Evolutionary conservation across 1,140 invertebrate genomes (phyloP).

Genomic region (Epicauta chinensis): DNA sequence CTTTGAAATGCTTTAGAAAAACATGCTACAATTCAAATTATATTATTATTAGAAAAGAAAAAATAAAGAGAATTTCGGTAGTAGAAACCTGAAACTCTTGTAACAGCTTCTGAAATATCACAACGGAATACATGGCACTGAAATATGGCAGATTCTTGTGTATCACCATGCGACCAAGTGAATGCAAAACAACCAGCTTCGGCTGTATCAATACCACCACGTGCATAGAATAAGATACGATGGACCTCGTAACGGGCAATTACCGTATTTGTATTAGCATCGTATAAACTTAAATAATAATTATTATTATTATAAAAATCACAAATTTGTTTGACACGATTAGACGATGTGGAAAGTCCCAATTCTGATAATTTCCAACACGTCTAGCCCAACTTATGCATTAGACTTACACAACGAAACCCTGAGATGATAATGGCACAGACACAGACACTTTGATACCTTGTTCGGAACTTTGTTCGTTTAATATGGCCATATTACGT

Average conservation of each 20-base stretch:
- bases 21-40: constrained; percentile 53
- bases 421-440: constrained; percentile 84
- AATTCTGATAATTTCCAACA: too few species aligned
- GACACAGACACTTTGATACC: constrained; percentile 85
- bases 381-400: too few species aligned
- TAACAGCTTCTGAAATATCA: constrained; percentile 93
- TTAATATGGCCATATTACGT: constrained; percentile 86
- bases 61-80: background rate
- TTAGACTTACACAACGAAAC: constrained; percentile 72
- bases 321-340: too few species aligned
- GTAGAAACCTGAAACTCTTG: constrained; percentile 57
- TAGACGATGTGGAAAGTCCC: too few species aligned
- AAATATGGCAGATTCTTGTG: constrained; percentile 81
- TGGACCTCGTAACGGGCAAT: constrained; percentile 88
- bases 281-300: constrained; percentile 67
- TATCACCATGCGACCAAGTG: constrained; percentile 90
- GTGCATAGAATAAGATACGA: constrained; percentile 90
- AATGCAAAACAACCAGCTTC: constrained; percentile 95
- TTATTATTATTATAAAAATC: background rate
- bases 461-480: constrained; percentile 66
- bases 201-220: constrained; percentile 74
- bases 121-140: constrained; percentile 97
- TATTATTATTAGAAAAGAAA: background rate
- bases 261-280: constrained; percentile 73
- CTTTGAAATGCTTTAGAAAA: constrained; percentile 89